Evolutionary conservation across 1,140 invertebrate genomes (phyloP), one percentile per base, ranked within the genome.

Genomic region (Lutraria rhynchaena): DNA sequence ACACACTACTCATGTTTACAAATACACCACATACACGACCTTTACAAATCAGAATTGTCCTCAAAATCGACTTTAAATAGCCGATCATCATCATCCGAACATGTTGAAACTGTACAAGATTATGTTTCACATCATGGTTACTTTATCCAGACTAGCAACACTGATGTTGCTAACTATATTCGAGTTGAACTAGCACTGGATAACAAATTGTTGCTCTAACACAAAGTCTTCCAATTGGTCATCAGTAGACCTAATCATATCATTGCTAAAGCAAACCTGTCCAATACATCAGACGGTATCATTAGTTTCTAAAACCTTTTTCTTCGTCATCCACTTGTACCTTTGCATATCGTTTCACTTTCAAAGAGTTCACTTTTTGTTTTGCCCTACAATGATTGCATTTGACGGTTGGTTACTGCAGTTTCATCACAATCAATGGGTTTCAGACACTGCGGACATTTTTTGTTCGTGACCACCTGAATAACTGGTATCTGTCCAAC

Each of bases 341-440:
- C 44, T 46, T 46, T 46, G 67, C 27, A 24, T 71, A 51, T 53
- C 49, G 15, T 31, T 71, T 51, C 53, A 24, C 24, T 71, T 71
- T 61, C 27, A 61, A 35, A 9, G 58, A 31, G 27, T 15, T 9
- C n/a, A 7, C 63, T 41, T 27, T 67, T 27, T 67, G 33, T 46
- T 67, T 67, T 67, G 19, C 22, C 44, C 22, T 67, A 24, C 3
- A 37, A 15, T 67, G n/a, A n/a, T n/a, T n/a, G n/a, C n/a, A n/a
- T n/a, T n/a, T n/a, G n/a, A n/a, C n/a, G n/a, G n/a, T n/a, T n/a
- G n/a, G n/a, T n/a, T n/a, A n/a, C n/a, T n/a, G n/a, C n/a, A n/a
- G n/a, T n/a, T n/a, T n/a, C n/a, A n/a, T n/a, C n/a, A n/a, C n/a
- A n/a, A n/a, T n/a, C n/a, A n/a, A n/a, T n/a, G n/a, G n/a, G n/a